Evolutionary conservation across 2,888 invertebrate genomes (phyloP).

Genomic region (Aporophyla nigra): DNA sequence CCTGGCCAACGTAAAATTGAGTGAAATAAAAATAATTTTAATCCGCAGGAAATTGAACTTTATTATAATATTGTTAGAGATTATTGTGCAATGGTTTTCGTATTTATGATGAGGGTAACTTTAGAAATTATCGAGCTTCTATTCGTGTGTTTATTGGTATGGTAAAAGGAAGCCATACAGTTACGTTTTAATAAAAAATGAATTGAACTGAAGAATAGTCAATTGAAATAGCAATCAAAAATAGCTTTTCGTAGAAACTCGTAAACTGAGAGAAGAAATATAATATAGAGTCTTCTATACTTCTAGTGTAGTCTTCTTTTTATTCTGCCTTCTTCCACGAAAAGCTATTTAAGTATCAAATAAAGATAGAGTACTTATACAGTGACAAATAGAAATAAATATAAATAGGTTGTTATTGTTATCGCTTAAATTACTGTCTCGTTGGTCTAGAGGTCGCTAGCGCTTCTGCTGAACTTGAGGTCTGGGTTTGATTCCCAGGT

Average conservation of each 20-base stretch:
- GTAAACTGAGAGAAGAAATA: background rate
- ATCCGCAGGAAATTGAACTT: constrained; percentile 70
- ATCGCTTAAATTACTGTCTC: no score
- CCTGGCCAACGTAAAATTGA: constrained; percentile 56
- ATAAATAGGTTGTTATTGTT: no score
- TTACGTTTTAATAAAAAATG: background rate
- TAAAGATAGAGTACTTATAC: no score
- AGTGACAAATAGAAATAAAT: no score
- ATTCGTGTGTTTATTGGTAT: constrained; percentile 43
- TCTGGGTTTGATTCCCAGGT: no score
- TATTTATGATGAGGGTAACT: constrained; percentile 49
- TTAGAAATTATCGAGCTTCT: constrained; percentile 51
- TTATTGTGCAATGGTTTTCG: constrained; percentile 47
- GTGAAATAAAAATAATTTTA: constrained; percentile 62
- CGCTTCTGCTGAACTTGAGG: no score
- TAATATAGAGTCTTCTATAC: no score
- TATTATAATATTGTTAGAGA: constrained; percentile 63
- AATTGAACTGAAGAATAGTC: background rate
- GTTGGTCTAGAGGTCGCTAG: no score
- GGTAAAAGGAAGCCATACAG: constrained; percentile 28
- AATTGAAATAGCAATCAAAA: background rate
- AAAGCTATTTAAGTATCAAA: no score
- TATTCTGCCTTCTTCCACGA: no score
- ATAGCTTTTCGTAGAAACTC: background rate
- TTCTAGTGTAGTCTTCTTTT: no score